Evolutionary conservation across 1,140 invertebrate species (phyloP).

Genomic region (Bombus terrestris): DNA sequence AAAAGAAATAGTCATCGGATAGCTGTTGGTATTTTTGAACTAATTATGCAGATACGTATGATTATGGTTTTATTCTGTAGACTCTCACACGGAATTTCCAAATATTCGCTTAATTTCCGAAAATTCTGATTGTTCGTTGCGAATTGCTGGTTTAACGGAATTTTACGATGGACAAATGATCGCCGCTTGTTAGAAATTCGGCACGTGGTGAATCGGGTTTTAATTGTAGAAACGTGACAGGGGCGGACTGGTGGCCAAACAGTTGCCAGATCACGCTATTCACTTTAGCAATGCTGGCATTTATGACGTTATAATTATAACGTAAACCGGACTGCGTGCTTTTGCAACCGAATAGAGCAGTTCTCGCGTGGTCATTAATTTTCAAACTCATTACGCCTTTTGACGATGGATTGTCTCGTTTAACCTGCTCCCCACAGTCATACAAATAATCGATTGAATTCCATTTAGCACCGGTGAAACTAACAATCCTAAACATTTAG

Average conservation of each 20-base stretch:
- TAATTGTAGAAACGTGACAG: not conserved
- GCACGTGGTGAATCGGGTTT: not conserved
- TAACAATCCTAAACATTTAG: no score
- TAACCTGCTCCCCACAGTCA: no score
- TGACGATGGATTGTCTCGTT: not conserved
- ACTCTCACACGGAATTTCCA: not conserved
- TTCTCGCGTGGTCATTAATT: constrained; percentile 30
- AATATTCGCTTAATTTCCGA: no score
- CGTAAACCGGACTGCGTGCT: not conserved
- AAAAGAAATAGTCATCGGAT: not conserved
- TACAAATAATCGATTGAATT: no score
- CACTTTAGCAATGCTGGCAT: constrained; percentile 24
- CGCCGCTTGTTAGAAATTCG: not conserved
- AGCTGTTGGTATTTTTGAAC: not conserved
- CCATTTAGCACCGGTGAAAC: not conserved
- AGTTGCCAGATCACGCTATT: not conserved
- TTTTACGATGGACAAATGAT: not conserved
- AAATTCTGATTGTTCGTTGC: no score
- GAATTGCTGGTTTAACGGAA: constrained; percentile 2
- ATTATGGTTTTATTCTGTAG: not conserved
- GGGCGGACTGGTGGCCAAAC: no score
- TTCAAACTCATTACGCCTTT: constrained; percentile 30
- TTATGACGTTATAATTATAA: constrained; percentile 42
- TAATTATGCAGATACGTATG: not conserved
- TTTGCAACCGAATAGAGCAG: no score